Evolutionary conservation across 1,140 invertebrate genomes (phyloP).

Genomic region (Drosophila miranda): DNA sequence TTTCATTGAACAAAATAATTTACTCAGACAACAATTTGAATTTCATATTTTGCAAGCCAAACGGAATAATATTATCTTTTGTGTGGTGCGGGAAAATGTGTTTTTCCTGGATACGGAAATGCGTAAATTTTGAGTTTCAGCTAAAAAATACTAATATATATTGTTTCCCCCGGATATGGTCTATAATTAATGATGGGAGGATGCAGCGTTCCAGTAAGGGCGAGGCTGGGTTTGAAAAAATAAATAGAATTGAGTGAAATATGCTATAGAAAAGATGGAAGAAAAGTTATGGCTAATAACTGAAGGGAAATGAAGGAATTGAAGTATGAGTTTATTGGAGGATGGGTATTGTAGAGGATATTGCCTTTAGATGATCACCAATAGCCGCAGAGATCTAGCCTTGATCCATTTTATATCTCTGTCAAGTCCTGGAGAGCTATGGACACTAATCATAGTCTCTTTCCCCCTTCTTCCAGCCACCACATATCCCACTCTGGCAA

Average conservation of each 20-base stretch:
- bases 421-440: too few relatives aligned
- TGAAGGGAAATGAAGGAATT: background rate
- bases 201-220: slow-evolving; percentile 40
- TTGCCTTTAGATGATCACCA: too few relatives aligned
- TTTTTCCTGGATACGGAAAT: slow-evolving; percentile 54
- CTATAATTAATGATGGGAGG: slow-evolving; percentile 34
- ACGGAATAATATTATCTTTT: slow-evolving; percentile 29
- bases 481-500: slow-evolving; percentile 62
- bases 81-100: background rate
- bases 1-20: slow-evolving; percentile 73
- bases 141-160: slow-evolving; percentile 36
- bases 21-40: slow-evolving; percentile 47
- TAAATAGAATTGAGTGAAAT: slow-evolving; percentile 53
- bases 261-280: background rate
- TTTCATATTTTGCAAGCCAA: slow-evolving; percentile 28
- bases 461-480: slow-evolving; percentile 21
- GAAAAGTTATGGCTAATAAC: background rate
- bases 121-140: slow-evolving; percentile 53
- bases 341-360: too few relatives aligned
- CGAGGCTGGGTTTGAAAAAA: slow-evolving; percentile 43
- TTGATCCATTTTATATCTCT: too few relatives aligned
- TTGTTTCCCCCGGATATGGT: slow-evolving; percentile 55
- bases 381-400: too few relatives aligned
- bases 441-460: background rate
- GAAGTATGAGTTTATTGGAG: too few relatives aligned